Evolutionary conservation across 1,140 invertebrate genomes (phyloP).

Genomic region (Bemisia tabaci): DNA sequence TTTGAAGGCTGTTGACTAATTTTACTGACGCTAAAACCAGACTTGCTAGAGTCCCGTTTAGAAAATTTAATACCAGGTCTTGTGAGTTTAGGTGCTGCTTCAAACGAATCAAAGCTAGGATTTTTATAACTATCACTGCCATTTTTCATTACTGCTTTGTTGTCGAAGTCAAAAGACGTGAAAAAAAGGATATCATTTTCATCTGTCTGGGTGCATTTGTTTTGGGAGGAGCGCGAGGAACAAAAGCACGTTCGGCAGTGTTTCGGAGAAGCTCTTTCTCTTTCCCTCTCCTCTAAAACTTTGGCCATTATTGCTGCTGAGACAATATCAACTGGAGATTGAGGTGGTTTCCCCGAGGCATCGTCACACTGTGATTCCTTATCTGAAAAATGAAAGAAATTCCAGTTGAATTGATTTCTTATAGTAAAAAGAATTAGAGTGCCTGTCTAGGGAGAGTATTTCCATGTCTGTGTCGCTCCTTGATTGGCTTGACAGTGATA

Average conservation of each 20-base stretch:
- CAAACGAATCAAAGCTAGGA: constrained; percentile 4
- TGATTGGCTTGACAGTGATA: too few relatives aligned
- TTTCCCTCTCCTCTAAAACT: constrained; percentile 72
- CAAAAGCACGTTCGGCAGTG: constrained; percentile 71
- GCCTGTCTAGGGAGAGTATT: too few relatives aligned
- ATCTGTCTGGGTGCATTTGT: constrained; percentile 6
- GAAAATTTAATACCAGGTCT: neutral
- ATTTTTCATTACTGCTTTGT: neutral
- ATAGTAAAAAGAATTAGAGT: neutral
- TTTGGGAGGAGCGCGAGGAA: constrained; percentile 22
- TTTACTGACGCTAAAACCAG: neutral
- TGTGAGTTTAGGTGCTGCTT: constrained; percentile 3
- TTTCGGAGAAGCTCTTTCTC: constrained; percentile 47
- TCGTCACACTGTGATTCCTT: constrained; percentile 24
- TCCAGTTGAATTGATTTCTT: constrained; percentile 1
- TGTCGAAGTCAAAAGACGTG: neutral
- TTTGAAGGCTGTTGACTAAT: neutral
- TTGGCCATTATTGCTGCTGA: constrained; percentile 87
- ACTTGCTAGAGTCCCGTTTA: neutral
- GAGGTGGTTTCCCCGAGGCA: constrained; percentile 23
- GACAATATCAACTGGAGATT: constrained; percentile 51
- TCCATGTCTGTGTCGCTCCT: too few relatives aligned
- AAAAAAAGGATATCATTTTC: constrained; percentile 1
- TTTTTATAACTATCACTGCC: neutral
- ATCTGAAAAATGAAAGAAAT: constrained; percentile 19